Base-by-base conservation (phyloP, 2,113 vertebrate species). In the Spilogale gracilis region DNA sequence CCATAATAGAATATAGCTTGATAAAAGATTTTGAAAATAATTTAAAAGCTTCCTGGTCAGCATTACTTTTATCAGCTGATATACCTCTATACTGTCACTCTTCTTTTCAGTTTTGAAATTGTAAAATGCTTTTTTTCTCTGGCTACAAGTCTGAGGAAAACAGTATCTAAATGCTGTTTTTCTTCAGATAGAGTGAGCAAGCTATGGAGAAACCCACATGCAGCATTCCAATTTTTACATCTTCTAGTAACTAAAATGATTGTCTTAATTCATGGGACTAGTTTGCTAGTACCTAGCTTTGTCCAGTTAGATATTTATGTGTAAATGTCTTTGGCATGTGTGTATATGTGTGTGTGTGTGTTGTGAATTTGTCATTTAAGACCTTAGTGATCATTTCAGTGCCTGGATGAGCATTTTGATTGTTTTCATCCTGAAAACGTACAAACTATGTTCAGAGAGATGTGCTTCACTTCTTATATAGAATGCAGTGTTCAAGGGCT, bases 21-120 rank as follows among this genome's bases (percentile, higher is more conserved):
- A 97, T 97, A 97, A 93, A 98, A 97, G 94, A 96, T 96, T 96
- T 79, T 69, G 84, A 97, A 97, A 97, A 95, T 95, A 96, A 96
- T 95, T 96, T 98, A 93, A 97, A 97, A 97, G 96, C 88, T 93
- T 97, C 65, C 84, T 91, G 94, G 94, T 97, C 96, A 96, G 95
- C 92, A 97, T 92, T 96, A 90, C 95, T 97, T 97, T 97, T 97
- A 97, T 96, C 96, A 82, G 38, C 45, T 92, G 69, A 88, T 92
- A 82, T 63, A 89, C 96, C 96, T 96, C 80, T 93, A 45, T 91
- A n/a, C 54, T 76, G 14, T 74, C 90, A 94, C 76, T 97, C 63
- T 88, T 83, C 82, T 91, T 90, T 97, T 96, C 76, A 84, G 81
- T 94, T 96, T 96, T 96, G 87, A 95, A 96, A 97, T 86, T 87